Base-by-base conservation (phyloP, 2,888 invertebrate genomes). In the Lysandra bellargus region DNA sequence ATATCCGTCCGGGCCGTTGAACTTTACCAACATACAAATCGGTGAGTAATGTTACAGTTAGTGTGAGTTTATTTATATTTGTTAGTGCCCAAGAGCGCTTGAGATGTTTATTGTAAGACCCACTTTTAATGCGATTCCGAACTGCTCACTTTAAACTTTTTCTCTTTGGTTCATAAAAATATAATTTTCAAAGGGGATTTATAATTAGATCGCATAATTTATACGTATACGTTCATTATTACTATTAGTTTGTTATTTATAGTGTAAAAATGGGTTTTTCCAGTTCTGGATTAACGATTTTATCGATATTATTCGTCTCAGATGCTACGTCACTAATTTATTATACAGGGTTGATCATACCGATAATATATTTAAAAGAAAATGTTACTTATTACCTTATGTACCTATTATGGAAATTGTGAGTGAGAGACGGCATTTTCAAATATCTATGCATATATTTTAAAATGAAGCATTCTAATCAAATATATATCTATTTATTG, bases 21-120 rank as follows among this genome's bases (percentile, higher is more conserved):
- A 74, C 74, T 74, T 74, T 44, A 74, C 74, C 74, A 44, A 74
- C 44, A 44, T 74, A 69, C 30, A 69, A 69, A 69, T 33, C 69
- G 74, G 74, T 74, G 74, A 74, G 74, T 74, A 74, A 74, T 44
- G 74, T 74, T 74, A 74, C 69, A 69, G 69, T 37, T 69, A 69
- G 33, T 69, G 69, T 33, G 14, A 44, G 74, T 74, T 74, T 74
- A 74, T 74, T 74, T 74, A 74, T 74, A 74, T 74, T 74, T 44
- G 74, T 74, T 74, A 74, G 74, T 74, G 73, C 40, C 74, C 44
- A 74, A 44, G 74, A 74, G 44, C 44, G 74, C 33, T 69, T 74
- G 74, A n/a, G n/a, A 74, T 74, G 74, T 74, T 74, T 74, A 74
- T 74, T 74, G 74, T 74, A 74, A 44, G 23, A 74, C 40, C 74